These are phyloP conservation scores for Enteromius unitaeniatus DNA, from an alignment of 2,797 vertebrate species.

Conservation along the genomic window DNA sequence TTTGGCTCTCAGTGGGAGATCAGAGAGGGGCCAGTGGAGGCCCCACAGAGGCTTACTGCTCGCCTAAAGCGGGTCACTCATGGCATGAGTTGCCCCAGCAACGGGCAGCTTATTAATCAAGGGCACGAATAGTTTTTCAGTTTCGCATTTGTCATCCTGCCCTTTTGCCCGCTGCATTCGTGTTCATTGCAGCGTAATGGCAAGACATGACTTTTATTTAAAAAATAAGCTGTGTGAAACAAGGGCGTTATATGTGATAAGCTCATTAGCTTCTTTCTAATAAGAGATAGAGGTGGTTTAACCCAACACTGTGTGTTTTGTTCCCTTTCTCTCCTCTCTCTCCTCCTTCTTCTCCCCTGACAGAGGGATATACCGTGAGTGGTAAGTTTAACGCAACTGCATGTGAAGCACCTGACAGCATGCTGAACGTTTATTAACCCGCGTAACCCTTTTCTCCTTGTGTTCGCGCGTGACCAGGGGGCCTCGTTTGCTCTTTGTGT, in stretches of 20 bases:
- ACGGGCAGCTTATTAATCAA: slow-evolving; percentile 45
- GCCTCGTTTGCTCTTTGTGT: slow-evolving; percentile 34
- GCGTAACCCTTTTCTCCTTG: slow-evolving; percentile 55
- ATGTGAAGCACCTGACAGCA: slow-evolving; percentile 74
- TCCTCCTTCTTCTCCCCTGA: slow-evolving; percentile 58
- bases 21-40: slow-evolving; percentile 33
- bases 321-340: slow-evolving; percentile 62
- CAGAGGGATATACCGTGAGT: slow-evolving; percentile 82
- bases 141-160: slow-evolving; percentile 20
- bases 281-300: slow-evolving; percentile 48
- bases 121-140: slow-evolving; percentile 6
- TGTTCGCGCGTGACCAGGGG: slow-evolving; percentile 27
- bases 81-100: slow-evolving; percentile 43
- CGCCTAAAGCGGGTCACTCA: slow-evolving; percentile 34
- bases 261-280: slow-evolving; percentile 12
- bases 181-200: not conserved
- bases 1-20: slow-evolving; percentile 52
- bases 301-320: slow-evolving; percentile 58
- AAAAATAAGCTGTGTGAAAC: not conserved
- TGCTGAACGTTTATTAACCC: slow-evolving; percentile 74
- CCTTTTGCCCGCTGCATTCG: slow-evolving; percentile 7
- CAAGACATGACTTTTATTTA: not conserved
- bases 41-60: slow-evolving; percentile 28
- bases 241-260: slow-evolving; percentile 6
- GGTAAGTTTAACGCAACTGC: slow-evolving; percentile 79